Percentiles rank a stretch among this genome's conserved stretches.
phyloP scores from a whole-genome alignment of 1,140 invertebrate genomes.

The Forficula auricularia region DNA sequence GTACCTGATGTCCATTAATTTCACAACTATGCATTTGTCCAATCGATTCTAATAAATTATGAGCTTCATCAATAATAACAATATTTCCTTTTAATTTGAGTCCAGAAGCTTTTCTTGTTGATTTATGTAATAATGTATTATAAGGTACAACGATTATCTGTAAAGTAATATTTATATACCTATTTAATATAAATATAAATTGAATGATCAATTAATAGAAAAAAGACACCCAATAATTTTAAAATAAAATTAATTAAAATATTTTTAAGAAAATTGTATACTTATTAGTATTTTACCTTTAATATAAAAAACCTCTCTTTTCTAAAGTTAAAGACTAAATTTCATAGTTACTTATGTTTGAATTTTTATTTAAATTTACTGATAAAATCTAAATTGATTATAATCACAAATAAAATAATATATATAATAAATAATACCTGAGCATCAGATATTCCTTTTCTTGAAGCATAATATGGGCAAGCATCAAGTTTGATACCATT shows the following conservation, averaged over 20 bases:
- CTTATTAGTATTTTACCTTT: too few species aligned
- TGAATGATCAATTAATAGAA: too few species aligned
- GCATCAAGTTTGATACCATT: conserved; percentile 50
- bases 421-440: conserved; percentile 35
- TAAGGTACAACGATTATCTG: conserved; percentile 65
- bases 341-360: too few species aligned
- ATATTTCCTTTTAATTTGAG: conserved; percentile 69
- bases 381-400: too few species aligned
- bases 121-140: conserved; percentile 71
- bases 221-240: too few species aligned
- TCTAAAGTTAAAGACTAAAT: too few species aligned
- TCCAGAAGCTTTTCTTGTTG: conserved; percentile 66
- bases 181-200: too few species aligned
- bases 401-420: conserved; percentile 11
- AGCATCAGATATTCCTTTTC: conserved; percentile 59
- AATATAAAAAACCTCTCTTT: too few species aligned
- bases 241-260: too few species aligned
- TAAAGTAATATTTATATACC: too few species aligned
- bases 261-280: too few species aligned
- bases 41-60: conserved; percentile 86
- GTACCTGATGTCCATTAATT: conserved; percentile 46
- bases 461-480: conserved; percentile 81
- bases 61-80: conserved; percentile 91
- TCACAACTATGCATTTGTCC: conserved; percentile 66
- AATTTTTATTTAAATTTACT: too few species aligned